Evolutionary conservation across 2,797 vertebrate species (phyloP).

Genomic region (Kryptopterus vitreolus): DNA sequence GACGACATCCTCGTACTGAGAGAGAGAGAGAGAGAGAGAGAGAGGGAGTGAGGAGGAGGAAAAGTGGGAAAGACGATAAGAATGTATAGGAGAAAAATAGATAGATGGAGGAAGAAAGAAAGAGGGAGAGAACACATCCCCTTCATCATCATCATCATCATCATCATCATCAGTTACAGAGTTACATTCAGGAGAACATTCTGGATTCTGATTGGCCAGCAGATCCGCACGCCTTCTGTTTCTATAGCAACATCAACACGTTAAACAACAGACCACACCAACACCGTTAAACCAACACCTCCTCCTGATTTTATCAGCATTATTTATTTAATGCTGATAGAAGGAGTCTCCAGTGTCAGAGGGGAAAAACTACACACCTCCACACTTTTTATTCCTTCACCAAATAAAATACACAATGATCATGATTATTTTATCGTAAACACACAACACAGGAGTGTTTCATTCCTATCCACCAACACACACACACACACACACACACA

Average conservation of each 20-base stretch:
- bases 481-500: neutral
- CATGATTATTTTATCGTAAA: neutral
- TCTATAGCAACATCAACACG: neutral
- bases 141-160: neutral
- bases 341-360: neutral
- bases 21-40: constrained; percentile 18
- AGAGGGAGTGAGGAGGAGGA: neutral
- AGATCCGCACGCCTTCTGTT: neutral
- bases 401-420: too few species aligned
- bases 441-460: neutral
- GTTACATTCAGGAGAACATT: neutral
- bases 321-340: neutral
- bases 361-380: too few species aligned
- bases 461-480: neutral
- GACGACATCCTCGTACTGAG: constrained; percentile 95
- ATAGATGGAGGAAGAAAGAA: too few species aligned
- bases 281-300: too few species aligned
- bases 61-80: neutral
- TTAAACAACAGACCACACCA: too few species aligned
- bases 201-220: neutral
- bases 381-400: too few species aligned
- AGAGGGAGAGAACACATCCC: neutral
- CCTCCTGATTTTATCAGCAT: neutral
- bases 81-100: too few species aligned
- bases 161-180: too few species aligned